Conservation (phyloP, 2,888 invertebrate genomes). For the Drosophila helvetica region DNA sequence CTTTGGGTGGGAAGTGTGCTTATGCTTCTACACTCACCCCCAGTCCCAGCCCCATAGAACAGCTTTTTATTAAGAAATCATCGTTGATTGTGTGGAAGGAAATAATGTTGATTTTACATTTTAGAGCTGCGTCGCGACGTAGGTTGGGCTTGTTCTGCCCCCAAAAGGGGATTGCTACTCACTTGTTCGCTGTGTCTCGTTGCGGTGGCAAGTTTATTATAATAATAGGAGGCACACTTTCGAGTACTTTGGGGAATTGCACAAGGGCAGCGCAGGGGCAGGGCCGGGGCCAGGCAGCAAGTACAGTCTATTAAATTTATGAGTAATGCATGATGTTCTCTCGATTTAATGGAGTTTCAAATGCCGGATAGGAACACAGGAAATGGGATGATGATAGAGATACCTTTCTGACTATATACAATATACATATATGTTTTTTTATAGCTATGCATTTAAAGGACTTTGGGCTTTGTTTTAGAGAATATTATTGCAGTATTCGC, state of each 20-base stretch:
- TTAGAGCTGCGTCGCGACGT: slow-evolving; percentile 48
- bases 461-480: background rate
- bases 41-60: slow-evolving; percentile 21
- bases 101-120: slow-evolving; percentile 76
- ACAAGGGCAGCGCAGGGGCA: background rate
- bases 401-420: too few relatives aligned
- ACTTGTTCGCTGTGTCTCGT: slow-evolving; percentile 24
- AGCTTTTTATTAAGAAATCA: slow-evolving; percentile 77
- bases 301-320: slow-evolving; percentile 57
- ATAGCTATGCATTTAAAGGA: background rate
- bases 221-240: slow-evolving; percentile 68
- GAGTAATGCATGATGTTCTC: slow-evolving; percentile 47
- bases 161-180: slow-evolving; percentile 36
- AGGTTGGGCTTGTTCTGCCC: slow-evolving; percentile 18
- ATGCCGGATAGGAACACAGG: background rate
- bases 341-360: slow-evolving; percentile 38
- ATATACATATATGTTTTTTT: too few relatives aligned
- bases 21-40: slow-evolving; percentile 31
- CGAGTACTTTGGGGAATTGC: slow-evolving; percentile 54
- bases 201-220: slow-evolving; percentile 69
- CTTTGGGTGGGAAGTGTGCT: slow-evolving; percentile 28
- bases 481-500: too few relatives aligned
- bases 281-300: background rate
- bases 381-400: background rate
- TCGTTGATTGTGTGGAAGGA: slow-evolving; percentile 79